A percentile compares a stretch with the other conserved stretches of the same genome.
These are phyloP conservation scores for Drosophila greeni DNA, from an alignment of 2,888 invertebrate species.

Conservation along the genomic window DNA sequence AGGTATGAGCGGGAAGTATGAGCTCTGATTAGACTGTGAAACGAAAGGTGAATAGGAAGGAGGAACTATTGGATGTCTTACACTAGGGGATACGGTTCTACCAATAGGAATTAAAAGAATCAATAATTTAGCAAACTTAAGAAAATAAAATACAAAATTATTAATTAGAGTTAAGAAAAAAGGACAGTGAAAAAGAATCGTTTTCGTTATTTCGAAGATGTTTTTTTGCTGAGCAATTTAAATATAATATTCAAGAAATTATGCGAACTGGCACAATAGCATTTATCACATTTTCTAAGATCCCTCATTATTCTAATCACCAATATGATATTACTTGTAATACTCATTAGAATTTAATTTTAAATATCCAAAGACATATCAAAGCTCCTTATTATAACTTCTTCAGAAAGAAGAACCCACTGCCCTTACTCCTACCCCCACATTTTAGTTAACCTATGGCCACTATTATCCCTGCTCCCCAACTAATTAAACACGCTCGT, in stretches of 20 bases:
- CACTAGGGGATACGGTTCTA: not conserved
- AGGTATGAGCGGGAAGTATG: not conserved
- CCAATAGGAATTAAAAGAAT: not conserved
- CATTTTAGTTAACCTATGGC: constrained; percentile 8
- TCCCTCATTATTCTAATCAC: too few relatives aligned
- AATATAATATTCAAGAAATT: too few relatives aligned
- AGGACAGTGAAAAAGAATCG: too few relatives aligned
- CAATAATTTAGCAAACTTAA: not conserved
- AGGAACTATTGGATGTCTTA: not conserved
- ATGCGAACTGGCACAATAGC: too few relatives aligned
- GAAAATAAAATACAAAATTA: too few relatives aligned
- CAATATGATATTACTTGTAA: not conserved
- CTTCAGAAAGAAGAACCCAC: too few relatives aligned
- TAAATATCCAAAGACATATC: not conserved
- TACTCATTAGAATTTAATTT: not conserved
- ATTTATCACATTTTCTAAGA: too few relatives aligned
- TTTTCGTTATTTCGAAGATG: too few relatives aligned
- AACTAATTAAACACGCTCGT: constrained; percentile 40
- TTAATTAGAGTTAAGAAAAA: too few relatives aligned
- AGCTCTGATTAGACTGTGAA: constrained; percentile 29
- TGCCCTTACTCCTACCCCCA: constrained; percentile 5
- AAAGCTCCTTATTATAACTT: not conserved
- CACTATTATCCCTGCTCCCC: not conserved
- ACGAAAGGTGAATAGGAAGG: not conserved
- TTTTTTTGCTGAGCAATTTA: too few relatives aligned